Evolutionary conservation across 2,797 vertebrate genomes (phyloP), one percentile per base, ranked within the genome.

Genomic region (Chromobotia macracanthus): DNA sequence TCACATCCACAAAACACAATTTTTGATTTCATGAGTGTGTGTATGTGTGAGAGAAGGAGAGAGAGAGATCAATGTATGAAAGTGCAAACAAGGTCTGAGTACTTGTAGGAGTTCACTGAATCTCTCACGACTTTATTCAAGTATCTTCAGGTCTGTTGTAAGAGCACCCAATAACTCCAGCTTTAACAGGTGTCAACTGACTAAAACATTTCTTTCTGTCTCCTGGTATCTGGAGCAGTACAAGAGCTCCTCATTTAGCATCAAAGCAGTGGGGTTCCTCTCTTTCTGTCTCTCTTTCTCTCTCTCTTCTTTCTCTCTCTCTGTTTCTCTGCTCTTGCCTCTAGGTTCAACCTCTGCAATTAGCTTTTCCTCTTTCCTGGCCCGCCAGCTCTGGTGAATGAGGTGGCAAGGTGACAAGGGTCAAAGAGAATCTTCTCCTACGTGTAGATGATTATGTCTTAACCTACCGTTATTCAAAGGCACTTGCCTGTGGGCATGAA

Each of bases 381-480:
- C 90, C 90, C 89, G 89, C 66, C 81, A 80, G 88, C 84, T 86
- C 87, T 86, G 72, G 83, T 86, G 90, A 91, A 90, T 84, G 88
- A 92, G 85, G 80, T 84, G 86, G 85, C 77, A 85, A 89, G 92
- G 91, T 91, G 90, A 91, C 79, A 85, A 63, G 84, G 91, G 93
- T 93, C 91, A 92, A 87, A 91, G 91, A 86, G 90, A 94, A 93
- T 93, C 89, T 91, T 93, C 89, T 89, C 83, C 85, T 71, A 86
- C 72, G 79, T 84, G 86, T 88, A 90, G 91, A 93, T 92, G 90
- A 93, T 94, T 92, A 93, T 90, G 91, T 92, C 89, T 91, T 92
- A 93, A 92, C 90, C 90, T 87, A 87, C 89, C 75, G 88, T 91
- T 92, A 93, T 91, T 93, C 90, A 92, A 90, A 92, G 86, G 85